Percentiles rank a stretch among this genome's conserved stretches.
phyloP scores from a whole-genome alignment of 1,140 invertebrate species.

The Drosophila pseudoananassae region DNA sequence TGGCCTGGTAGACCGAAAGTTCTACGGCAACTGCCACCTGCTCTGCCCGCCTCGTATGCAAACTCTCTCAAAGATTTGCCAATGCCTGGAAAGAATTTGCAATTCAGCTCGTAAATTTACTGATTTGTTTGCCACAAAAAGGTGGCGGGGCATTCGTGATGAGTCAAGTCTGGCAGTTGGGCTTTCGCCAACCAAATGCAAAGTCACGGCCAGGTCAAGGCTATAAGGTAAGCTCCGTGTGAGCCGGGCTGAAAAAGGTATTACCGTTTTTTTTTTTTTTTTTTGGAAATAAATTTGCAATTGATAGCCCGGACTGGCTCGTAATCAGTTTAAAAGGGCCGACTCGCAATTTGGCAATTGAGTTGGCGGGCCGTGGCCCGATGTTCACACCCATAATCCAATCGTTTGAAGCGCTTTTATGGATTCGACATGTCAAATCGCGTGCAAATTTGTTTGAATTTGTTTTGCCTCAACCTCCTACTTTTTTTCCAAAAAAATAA shows the following conservation, averaged over 20 bases:
- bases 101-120: slow-evolving; percentile 68
- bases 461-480: slow-evolving; percentile 21
- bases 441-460: slow-evolving; percentile 66
- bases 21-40: slow-evolving; percentile 16
- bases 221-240: slow-evolving; percentile 27
- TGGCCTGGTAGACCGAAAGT: slow-evolving; percentile 16
- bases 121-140: slow-evolving; percentile 60
- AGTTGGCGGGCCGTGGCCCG: slow-evolving; percentile 34
- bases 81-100: slow-evolving; percentile 45
- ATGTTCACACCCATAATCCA: slow-evolving; percentile 65
- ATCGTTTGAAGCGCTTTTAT: slow-evolving; percentile 69
- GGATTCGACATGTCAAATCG: slow-evolving; percentile 71
- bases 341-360: slow-evolving; percentile 59
- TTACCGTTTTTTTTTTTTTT: not conserved
- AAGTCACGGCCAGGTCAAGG: slow-evolving; percentile 70
- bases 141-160: slow-evolving; percentile 41
- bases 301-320: slow-evolving; percentile 54
- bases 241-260: slow-evolving; percentile 24
- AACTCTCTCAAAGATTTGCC: slow-evolving; percentile 27
- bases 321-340: slow-evolving; percentile 74
- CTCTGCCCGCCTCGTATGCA: slow-evolving; percentile 23
- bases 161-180: slow-evolving; percentile 30
- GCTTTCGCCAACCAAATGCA: slow-evolving; percentile 43
- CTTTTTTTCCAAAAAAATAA: not conserved
- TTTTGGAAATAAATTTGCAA: slow-evolving; percentile 59